Conservation (phyloP, 1,140 invertebrate genomes). For the Vanessa atalanta region DNA sequence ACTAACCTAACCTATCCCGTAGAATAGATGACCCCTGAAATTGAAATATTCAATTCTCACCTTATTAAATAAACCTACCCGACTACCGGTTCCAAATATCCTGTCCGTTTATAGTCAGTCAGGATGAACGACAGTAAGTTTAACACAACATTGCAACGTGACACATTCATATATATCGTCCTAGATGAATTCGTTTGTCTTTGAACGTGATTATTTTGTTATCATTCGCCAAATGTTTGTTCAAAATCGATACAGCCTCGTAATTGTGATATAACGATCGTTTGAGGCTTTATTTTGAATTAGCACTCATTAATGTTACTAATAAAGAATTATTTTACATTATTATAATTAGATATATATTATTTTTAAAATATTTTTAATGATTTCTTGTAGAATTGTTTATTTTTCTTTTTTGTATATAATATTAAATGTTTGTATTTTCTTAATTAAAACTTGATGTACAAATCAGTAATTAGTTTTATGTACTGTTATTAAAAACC, state of each 20-base stretch:
- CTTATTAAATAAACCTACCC: too few relatives aligned
- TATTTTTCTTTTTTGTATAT: not conserved
- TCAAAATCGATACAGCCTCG: conserved; percentile 10
- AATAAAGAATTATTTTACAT: conserved; percentile 1
- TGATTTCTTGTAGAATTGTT: not conserved
- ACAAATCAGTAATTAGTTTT: not conserved
- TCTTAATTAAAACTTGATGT: not conserved
- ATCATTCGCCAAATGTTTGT: conserved; percentile 16
- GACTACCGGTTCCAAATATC: too few relatives aligned
- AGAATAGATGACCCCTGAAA: too few relatives aligned
- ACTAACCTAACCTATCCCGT: too few relatives aligned
- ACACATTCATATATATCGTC: too few relatives aligned
- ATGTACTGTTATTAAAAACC: not conserved
- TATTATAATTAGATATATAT: not conserved
- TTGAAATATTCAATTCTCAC: too few relatives aligned
- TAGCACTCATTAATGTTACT: conserved; percentile 1
- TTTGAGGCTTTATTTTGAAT: conserved; percentile 5
- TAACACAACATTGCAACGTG: too few relatives aligned
- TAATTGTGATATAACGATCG: conserved; percentile 10
- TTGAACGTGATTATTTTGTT: not conserved
- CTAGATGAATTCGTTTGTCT: too few relatives aligned
- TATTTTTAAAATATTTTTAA: not conserved
- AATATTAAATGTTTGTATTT: not conserved
- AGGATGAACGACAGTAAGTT: too few relatives aligned
- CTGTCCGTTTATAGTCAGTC: too few relatives aligned